Conservation (phyloP, 1,140 invertebrate species). For the Pseudomyrmex pallidus region DNA sequence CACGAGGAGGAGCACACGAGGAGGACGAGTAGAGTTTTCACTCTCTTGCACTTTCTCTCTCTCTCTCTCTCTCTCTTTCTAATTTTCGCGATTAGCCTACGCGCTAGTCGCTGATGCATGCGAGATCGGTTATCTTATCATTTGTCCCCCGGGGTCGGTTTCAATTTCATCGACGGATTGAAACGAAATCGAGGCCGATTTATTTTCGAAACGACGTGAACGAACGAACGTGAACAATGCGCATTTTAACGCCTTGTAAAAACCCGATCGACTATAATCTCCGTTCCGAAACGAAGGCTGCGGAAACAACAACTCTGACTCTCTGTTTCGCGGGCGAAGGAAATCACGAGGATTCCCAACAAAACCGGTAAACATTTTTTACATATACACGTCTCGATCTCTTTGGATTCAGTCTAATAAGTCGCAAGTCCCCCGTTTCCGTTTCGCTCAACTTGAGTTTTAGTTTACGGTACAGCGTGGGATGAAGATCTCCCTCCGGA, state of each 20-base stretch:
- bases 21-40: neutral
- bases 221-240: neutral
- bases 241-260: slow-evolving; percentile 21
- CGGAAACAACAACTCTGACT: neutral
- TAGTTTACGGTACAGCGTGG: slow-evolving; percentile 34
- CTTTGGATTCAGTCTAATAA: neutral
- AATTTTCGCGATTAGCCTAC: slow-evolving; percentile 13
- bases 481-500: slow-evolving; percentile 29
- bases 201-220: neutral
- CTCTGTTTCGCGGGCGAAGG: neutral
- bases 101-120: slow-evolving; percentile 13
- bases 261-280: neutral
- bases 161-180: too few relatives aligned
- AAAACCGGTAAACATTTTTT: neutral
- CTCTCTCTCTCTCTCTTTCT: too few relatives aligned
- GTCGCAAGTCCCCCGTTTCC: neutral
- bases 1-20: neutral
- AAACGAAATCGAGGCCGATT: neutral
- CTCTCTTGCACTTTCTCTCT: too few relatives aligned
- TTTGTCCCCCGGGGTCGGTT: neutral
- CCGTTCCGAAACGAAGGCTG: neutral
- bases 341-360: slow-evolving; percentile 3
- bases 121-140: neutral
- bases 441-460: slow-evolving; percentile 54
- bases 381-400: neutral